These are phyloP conservation scores for Neosalanx taihuensis DNA, from an alignment of 2,797 vertebrate species.

Conservation along the genomic window DNA sequence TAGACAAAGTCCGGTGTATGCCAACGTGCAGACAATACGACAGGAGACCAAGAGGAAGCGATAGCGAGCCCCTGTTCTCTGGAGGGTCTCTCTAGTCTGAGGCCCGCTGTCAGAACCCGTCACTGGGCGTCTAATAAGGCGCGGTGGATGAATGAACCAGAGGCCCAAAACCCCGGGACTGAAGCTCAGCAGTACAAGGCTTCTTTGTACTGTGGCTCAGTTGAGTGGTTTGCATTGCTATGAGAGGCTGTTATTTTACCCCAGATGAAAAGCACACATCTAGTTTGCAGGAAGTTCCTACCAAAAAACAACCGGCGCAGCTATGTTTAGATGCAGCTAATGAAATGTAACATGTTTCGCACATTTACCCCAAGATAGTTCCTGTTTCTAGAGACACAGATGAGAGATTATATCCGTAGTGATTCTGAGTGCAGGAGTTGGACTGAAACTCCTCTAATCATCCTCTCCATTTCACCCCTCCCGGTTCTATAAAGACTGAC, in stretches of 20 bases:
- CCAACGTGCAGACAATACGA: conserved; percentile 56
- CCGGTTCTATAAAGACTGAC: conserved; percentile 59
- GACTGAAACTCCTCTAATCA: background rate
- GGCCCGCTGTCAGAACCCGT: background rate
- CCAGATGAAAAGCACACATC: too few relatives aligned
- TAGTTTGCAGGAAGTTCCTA: too few relatives aligned
- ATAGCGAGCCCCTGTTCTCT: conserved; percentile 15
- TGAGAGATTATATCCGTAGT: conserved; percentile 38
- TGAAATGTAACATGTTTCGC: conserved; percentile 51
- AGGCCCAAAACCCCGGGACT: background rate
- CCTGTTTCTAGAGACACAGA: conserved; percentile 49
- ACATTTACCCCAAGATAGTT: conserved; percentile 50
- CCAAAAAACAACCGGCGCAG: conserved; percentile 17
- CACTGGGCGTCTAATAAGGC: conserved; percentile 4
- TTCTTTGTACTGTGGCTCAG: background rate
- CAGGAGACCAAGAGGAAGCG: conserved; percentile 36
- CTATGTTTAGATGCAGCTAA: conserved; percentile 46
- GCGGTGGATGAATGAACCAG: background rate
- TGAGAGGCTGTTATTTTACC: background rate
- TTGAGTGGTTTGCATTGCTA: background rate
- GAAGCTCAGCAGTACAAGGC: background rate
- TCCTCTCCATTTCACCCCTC: conserved; percentile 55
- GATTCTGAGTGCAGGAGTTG: conserved; percentile 15
- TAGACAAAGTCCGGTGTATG: conserved; percentile 61
- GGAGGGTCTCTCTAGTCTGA: conserved; percentile 7